phyloP scores from a whole-genome alignment of 2,797 vertebrate genomes.

The Ciconia nigra region DNA sequence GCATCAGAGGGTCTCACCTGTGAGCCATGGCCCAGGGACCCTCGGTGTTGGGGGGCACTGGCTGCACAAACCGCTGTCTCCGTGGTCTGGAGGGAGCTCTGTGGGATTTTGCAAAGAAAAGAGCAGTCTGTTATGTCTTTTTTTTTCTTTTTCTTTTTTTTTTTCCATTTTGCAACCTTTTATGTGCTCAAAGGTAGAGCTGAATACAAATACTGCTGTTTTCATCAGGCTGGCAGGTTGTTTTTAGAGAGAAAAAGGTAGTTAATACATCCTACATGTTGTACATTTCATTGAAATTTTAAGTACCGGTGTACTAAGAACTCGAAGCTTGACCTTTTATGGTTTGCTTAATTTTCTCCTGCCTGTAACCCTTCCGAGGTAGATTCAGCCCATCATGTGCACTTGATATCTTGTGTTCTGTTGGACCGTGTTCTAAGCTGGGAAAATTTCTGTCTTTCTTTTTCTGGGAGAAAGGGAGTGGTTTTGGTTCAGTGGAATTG shows the following conservation, averaged over 20 bases:
- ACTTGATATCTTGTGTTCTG: not conserved
- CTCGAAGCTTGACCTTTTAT: not conserved
- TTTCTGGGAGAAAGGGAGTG: not conserved
- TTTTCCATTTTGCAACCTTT: not conserved
- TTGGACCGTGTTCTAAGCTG: not conserved
- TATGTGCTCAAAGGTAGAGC: not conserved
- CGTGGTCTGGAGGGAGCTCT: not conserved
- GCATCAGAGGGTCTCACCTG: not conserved
- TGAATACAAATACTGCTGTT: not conserved
- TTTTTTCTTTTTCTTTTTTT: too few species aligned
- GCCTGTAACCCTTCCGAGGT: not conserved
- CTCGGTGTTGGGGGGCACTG: not conserved
- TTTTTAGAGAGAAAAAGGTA: conserved; percentile 1
- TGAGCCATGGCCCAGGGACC: accelerated
- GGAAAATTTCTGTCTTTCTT: not conserved
- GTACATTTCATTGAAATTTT: not conserved
- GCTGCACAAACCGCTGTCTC: not conserved
- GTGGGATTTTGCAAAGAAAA: not conserved
- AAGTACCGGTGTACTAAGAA: not conserved
- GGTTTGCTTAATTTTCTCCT: not conserved
- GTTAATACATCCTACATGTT: not conserved
- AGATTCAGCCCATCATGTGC: not conserved
- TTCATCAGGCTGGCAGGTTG: not conserved
- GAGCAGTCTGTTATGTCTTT: not conserved
- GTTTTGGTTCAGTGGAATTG: not conserved